These are phyloP conservation scores for Merodon equestris DNA, from an alignment of 2,888 invertebrate species.

Conservation along the genomic window DNA sequence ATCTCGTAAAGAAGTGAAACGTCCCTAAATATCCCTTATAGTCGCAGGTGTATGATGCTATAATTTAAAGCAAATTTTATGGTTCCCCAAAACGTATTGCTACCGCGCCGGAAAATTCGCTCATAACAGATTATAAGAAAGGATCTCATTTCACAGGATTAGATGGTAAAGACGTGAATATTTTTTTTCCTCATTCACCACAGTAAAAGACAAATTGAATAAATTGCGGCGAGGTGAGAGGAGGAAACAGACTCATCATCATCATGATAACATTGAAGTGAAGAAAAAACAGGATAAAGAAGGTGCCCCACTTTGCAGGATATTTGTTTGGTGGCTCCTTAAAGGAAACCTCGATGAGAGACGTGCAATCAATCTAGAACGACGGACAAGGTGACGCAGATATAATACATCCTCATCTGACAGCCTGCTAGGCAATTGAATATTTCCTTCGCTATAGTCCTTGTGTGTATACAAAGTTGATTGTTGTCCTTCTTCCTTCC, in stretches of 20 bases:
- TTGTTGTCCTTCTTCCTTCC: conserved; percentile 61
- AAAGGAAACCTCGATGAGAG: conserved; percentile 14
- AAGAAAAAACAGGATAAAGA: too few relatives aligned
- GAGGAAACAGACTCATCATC: conserved; percentile 55
- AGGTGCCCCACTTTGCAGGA: too few relatives aligned
- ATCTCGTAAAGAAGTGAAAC: too few relatives aligned
- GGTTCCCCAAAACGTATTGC: conserved; percentile 17
- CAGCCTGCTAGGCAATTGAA: conserved; percentile 44
- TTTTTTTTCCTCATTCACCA: too few relatives aligned
- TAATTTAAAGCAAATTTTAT: too few relatives aligned
- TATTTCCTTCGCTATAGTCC: conserved; percentile 22
- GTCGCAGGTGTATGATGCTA: too few relatives aligned
- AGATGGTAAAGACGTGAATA: too few relatives aligned
- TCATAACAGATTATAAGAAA: too few relatives aligned
- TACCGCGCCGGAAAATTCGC: conserved; percentile 22
- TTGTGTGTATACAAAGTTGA: conserved; percentile 51
- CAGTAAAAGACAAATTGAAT: too few relatives aligned
- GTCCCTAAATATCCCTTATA: too few relatives aligned
- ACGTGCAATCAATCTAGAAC: conserved; percentile 61
- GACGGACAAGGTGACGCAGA: conserved; percentile 40
- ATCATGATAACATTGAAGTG: conserved; percentile 37
- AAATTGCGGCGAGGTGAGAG: too few relatives aligned
- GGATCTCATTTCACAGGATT: too few relatives aligned
- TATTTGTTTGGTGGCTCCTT: conserved; percentile 32
- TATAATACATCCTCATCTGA: conserved; percentile 14